Evolutionary conservation across 2,888 invertebrate species (phyloP).

Genomic region (Matsumyia berberina): DNA sequence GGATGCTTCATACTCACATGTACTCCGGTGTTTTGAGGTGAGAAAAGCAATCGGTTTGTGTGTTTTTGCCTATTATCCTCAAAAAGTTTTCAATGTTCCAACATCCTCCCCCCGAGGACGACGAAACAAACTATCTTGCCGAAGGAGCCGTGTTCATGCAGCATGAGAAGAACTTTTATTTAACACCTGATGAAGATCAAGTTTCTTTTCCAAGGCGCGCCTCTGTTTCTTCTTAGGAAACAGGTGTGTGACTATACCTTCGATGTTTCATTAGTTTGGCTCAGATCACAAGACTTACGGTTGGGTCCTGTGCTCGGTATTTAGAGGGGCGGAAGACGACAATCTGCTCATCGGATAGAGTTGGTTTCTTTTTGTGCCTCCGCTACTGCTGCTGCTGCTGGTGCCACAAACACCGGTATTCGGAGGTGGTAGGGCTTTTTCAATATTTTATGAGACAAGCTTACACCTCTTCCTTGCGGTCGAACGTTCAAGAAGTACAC

Average conservation of each 20-base stretch:
- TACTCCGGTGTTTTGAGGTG: constrained; percentile 67
- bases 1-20: constrained; percentile 40
- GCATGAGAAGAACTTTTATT: constrained; percentile 73
- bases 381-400: constrained; percentile 10
- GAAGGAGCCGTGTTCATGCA: constrained; percentile 40
- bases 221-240: constrained; percentile 51
- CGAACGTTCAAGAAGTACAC: constrained; percentile 69
- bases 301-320: constrained; percentile 23
- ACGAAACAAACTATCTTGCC: constrained; percentile 48
- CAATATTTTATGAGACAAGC: constrained; percentile 76
- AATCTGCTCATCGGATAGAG: constrained; percentile 72
- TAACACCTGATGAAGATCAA: constrained; percentile 76
- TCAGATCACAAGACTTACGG: constrained; percentile 67
- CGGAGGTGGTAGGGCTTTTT: constrained; percentile 63
- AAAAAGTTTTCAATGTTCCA: constrained; percentile 68
- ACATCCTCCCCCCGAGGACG: neutral
- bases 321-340: constrained; percentile 62
- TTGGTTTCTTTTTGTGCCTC: constrained; percentile 63
- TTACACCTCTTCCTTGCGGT: constrained; percentile 72
- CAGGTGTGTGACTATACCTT: constrained; percentile 68
- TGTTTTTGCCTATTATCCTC: constrained; percentile 75
- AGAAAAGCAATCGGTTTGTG: constrained; percentile 75
- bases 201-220: constrained; percentile 69
- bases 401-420: constrained; percentile 49
- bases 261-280: constrained; percentile 73